These are phyloP conservation scores for Planococcus citri DNA, from an alignment of 1,140 invertebrate genomes.

Conservation along the genomic window DNA sequence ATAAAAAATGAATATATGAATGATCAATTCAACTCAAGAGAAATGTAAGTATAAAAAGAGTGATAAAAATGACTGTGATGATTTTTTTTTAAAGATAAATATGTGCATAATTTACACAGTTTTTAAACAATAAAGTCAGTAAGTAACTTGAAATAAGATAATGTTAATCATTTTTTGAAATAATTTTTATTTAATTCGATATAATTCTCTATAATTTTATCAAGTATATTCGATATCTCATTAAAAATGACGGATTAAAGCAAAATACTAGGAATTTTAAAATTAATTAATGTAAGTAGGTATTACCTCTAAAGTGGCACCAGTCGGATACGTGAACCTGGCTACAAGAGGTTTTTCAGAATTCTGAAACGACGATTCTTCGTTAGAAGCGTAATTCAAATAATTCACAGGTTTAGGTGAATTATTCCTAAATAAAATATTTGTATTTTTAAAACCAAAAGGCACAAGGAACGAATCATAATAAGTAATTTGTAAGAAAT, in stretches of 20 bases:
- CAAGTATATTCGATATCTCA: no score
- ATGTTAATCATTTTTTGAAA: no score
- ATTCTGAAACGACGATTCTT: background rate
- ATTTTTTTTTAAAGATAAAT: no score
- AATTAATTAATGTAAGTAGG: background rate
- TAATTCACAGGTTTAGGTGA: background rate
- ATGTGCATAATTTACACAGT: no score
- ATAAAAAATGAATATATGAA: background rate
- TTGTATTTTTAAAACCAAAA: background rate
- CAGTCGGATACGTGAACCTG: background rate
- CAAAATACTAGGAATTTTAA: background rate
- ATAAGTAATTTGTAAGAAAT: constrained; percentile 2
- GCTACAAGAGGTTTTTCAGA: background rate
- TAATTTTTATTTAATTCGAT: no score
- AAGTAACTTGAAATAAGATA: no score
- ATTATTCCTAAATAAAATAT: background rate
- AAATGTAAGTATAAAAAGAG: no score
- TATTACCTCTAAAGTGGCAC: background rate
- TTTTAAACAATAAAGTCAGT: no score
- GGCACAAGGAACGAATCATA: background rate
- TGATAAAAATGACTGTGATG: no score
- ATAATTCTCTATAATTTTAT: no score
- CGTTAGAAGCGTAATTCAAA: background rate
- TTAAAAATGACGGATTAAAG: background rate
- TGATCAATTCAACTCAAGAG: background rate